phyloP scores from a whole-genome alignment of 2,888 invertebrate genomes.

The Leucoma salicis region DNA sequence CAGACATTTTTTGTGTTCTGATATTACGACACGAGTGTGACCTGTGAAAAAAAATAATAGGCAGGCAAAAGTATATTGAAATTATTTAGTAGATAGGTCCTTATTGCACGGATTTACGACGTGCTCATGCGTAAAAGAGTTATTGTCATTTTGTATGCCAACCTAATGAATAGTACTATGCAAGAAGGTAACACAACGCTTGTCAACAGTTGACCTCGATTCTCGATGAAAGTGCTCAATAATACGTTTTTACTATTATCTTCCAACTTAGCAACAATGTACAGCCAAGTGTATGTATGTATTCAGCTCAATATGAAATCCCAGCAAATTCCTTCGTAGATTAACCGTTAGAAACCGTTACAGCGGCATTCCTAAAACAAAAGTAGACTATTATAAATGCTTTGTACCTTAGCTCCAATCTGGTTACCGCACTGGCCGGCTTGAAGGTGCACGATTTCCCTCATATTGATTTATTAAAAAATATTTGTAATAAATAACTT shows the following conservation, averaged over 20 bases:
- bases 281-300: conserved; percentile 11
- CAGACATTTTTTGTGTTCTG: neutral
- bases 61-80: neutral
- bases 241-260: conserved; percentile 4
- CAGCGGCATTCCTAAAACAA: conserved; percentile 12
- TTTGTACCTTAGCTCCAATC: conserved; percentile 86
- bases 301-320: conserved; percentile 9
- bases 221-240: conserved; percentile 16
- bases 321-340: conserved; percentile 17
- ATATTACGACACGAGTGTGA: conserved; percentile 9
- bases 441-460: conserved; percentile 92
- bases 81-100: conserved; percentile 8
- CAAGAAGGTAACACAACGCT: conserved; percentile 38
- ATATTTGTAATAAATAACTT: conserved; percentile 66
- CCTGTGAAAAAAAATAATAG: conserved; percentile 11
- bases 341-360: conserved; percentile 25
- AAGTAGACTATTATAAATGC: neutral
- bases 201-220: conserved; percentile 19
- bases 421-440: conserved; percentile 94
- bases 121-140: conserved; percentile 40
- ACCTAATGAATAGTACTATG: conserved; percentile 51
- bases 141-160: conserved; percentile 36
- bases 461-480: conserved; percentile 82
- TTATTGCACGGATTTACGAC: neutral
- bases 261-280: conserved; percentile 5